Evolutionary conservation across 1,140 invertebrate genomes (phyloP), one percentile per base, ranked within the genome.

Genomic region (Cataglyphis hispanica): DNA sequence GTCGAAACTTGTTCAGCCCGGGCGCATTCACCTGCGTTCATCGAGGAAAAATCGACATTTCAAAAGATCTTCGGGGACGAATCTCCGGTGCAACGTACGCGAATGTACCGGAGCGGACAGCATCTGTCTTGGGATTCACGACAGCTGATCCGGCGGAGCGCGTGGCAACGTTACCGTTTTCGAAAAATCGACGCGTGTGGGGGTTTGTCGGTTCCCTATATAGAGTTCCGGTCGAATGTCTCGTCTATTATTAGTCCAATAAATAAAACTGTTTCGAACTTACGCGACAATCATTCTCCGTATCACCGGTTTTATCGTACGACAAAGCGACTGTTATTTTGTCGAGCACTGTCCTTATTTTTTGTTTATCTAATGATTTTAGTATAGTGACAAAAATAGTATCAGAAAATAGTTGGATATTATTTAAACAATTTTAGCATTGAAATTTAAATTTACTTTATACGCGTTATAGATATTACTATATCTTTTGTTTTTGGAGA

Each of bases 1-100:
- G 72, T 77, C 74, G 43, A 58, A 86, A 89, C 87, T 88, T 89
- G 88, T 88, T 88, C 84, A 25, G 67, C 53, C 74, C 75, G 84
- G 78, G 75, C 86, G 86, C 70, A 93, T 94, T 93, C 93, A 94
- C 93, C 93, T 94, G 93, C 93, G 84, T 70, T 83, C 69, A 87
- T 89, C 88, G 76, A 91, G 91, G 88, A 90, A 91, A 94, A 93
- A 93, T 92, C 88, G 90, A 90, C 64, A 80, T 40, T 84, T 90
- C 88, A 89, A 91, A 90, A 88, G 84, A 90, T 86, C 76, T 19
- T 16, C 85, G 69, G 16, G 69, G 86, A 43, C 61, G 72, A 61
- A 75, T 63, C 74, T 46, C 22, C 19, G 60, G 43, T 58, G 74
- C 50, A 83, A 81, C 85, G 86, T 81, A 83, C 61, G 83, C 86